Percentiles rank a stretch among this genome's conserved stretches.
Evolutionary conservation across 2,888 invertebrate species (phyloP).

Genomic region (Meteorus cinctellus): DNA sequence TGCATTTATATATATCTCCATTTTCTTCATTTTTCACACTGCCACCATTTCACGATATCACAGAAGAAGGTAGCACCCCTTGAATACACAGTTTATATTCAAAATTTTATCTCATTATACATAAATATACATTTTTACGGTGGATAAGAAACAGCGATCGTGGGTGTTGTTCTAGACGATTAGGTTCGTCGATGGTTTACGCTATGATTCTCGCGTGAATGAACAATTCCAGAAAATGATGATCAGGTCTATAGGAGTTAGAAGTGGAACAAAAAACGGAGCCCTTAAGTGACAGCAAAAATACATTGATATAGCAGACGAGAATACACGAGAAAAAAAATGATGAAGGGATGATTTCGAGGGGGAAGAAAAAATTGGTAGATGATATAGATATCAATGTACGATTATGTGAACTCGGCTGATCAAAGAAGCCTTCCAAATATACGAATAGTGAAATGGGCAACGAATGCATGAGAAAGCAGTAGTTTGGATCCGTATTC

Average conservation of each 20-base stretch:
- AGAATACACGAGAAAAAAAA: background rate
- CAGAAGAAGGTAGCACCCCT: background rate
- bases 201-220: slow-evolving; percentile 70
- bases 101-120: no score
- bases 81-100: no score
- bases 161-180: slow-evolving; percentile 61
- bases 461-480: slow-evolving; percentile 35
- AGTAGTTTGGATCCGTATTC: slow-evolving; percentile 48
- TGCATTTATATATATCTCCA: background rate
- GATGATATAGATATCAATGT: slow-evolving; percentile 42
- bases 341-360: background rate
- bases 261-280: background rate
- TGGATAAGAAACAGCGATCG: slow-evolving; percentile 21
- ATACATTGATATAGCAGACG: slow-evolving; percentile 17
- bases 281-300: slow-evolving; percentile 13
- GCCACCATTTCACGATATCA: background rate
- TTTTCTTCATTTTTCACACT: background rate
- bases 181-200: slow-evolving; percentile 66
- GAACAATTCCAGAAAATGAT: slow-evolving; percentile 56
- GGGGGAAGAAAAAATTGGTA: slow-evolving; percentile 27
- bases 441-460: slow-evolving; percentile 32
- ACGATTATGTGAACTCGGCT: slow-evolving; percentile 71
- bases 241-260: slow-evolving; percentile 19
- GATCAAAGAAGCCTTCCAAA: slow-evolving; percentile 69
- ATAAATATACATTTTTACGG: background rate